A percentile compares a stretch with the other conserved stretches of the same genome.
Evolutionary conservation across 2,797 vertebrate species (phyloP).

Genomic region (Sebastes baramenuke): DNA sequence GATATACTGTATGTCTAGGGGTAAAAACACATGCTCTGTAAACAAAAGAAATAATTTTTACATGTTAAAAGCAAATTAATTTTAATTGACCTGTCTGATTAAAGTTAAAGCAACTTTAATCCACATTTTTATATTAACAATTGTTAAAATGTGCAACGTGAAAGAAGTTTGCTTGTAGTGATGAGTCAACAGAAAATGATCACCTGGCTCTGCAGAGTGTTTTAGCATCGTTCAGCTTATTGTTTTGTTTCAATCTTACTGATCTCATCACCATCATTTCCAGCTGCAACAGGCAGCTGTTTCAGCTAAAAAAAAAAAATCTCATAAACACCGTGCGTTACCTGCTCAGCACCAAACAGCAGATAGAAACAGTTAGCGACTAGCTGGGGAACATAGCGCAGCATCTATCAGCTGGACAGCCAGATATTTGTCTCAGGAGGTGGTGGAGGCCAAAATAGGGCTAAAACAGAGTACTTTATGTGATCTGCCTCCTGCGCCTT

Average conservation of each 20-base stretch:
- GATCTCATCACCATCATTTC: no score
- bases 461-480: not conserved
- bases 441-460: not conserved
- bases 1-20: not conserved
- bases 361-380: not conserved
- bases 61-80: no score
- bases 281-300: no score
- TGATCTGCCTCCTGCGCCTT: no score
- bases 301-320: no score
- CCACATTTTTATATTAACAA: no score
- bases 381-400: rapidly evolving
- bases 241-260: no score
- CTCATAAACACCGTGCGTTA: not conserved
- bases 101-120: no score
- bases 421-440: not conserved
- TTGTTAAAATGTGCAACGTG: no score
- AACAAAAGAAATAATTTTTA: no score
- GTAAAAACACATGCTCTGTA: not conserved
- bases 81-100: no score
- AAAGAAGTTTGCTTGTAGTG: not conserved
- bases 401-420: not conserved
- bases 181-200: not conserved
- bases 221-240: not conserved
- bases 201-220: not conserved
- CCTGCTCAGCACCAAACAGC: not conserved